These are phyloP conservation scores for Tuberolachnus salignus DNA, from an alignment of 2,888 invertebrate genomes.

Conservation along the genomic window DNA sequence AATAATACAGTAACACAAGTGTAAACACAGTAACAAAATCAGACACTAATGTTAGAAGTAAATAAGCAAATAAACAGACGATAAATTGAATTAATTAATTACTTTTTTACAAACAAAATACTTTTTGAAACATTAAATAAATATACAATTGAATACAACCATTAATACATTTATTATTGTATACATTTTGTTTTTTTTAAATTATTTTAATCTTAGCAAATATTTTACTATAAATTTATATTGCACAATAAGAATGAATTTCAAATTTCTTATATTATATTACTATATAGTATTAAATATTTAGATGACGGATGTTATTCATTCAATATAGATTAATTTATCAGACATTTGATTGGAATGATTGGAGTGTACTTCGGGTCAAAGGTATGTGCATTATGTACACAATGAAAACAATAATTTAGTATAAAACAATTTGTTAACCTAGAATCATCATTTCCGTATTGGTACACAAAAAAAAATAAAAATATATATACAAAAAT, in stretches of 20 bases:
- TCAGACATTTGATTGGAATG: conserved; percentile 10
- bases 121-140: too few relatives aligned
- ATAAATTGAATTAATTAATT: too few relatives aligned
- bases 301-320: conserved; percentile 1
- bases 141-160: neutral
- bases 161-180: neutral
- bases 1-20: too few relatives aligned
- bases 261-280: neutral
- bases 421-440: conserved; percentile 11
- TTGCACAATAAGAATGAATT: neutral
- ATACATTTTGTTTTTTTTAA: too few relatives aligned
- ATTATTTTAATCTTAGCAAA: neutral
- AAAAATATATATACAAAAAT: conserved; percentile 18
- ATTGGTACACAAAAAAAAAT: neutral
- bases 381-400: conserved; percentile 31
- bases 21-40: too few relatives aligned
- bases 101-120: too few relatives aligned
- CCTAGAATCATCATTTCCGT: conserved; percentile 24
- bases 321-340: conserved; percentile 7
- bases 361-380: conserved; percentile 9
- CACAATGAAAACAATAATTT: conserved; percentile 12
- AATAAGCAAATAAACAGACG: too few relatives aligned
- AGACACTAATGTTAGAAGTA: too few relatives aligned
- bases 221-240: neutral
- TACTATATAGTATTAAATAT: neutral